These are phyloP conservation scores for Pygocentrus nattereri DNA, from an alignment of 2,797 vertebrate species.

Conservation along the genomic window DNA sequence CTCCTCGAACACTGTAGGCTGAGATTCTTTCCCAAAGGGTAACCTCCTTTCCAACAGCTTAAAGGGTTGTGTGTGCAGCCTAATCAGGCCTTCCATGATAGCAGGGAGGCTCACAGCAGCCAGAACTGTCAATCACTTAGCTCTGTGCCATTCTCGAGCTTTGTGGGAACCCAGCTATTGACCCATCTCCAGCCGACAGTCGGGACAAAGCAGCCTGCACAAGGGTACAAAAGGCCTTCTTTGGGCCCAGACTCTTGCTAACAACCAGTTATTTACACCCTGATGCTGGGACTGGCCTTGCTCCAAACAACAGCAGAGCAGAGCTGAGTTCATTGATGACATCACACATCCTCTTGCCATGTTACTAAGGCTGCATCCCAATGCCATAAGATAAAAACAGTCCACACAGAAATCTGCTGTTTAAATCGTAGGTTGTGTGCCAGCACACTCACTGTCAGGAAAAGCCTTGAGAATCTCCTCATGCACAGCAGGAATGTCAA, in stretches of 20 bases:
- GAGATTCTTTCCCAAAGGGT: slow-evolving; percentile 29
- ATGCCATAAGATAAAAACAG: slow-evolving; percentile 8
- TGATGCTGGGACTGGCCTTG: slow-evolving; percentile 53
- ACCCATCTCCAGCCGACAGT: slow-evolving; percentile 68
- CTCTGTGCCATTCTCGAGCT: slow-evolving; percentile 70
- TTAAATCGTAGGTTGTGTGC: background rate
- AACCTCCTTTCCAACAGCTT: slow-evolving; percentile 27
- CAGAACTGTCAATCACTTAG: slow-evolving; percentile 63
- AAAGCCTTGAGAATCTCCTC: background rate
- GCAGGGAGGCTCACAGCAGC: slow-evolving; percentile 62
- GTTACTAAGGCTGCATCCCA: slow-evolving; percentile 23
- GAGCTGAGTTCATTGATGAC: slow-evolving; percentile 66
- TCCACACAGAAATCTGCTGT: slow-evolving; percentile 19
- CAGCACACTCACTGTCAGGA: background rate
- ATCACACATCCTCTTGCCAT: slow-evolving; percentile 44
- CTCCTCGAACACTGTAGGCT: slow-evolving; percentile 13
- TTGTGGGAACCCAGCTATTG: slow-evolving; percentile 75
- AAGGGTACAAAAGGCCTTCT: slow-evolving; percentile 61
- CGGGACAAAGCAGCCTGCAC: slow-evolving; percentile 68
- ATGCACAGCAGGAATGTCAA: background rate
- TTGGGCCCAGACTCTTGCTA: slow-evolving; percentile 58
- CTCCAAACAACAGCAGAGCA: slow-evolving; percentile 65
- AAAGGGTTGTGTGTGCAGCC: slow-evolving; percentile 60
- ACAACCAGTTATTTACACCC: slow-evolving; percentile 72
- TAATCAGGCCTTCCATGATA: slow-evolving; percentile 68